These are phyloP conservation scores for Tiphia femorata DNA, from an alignment of 2,888 invertebrate species.

Conservation along the genomic window DNA sequence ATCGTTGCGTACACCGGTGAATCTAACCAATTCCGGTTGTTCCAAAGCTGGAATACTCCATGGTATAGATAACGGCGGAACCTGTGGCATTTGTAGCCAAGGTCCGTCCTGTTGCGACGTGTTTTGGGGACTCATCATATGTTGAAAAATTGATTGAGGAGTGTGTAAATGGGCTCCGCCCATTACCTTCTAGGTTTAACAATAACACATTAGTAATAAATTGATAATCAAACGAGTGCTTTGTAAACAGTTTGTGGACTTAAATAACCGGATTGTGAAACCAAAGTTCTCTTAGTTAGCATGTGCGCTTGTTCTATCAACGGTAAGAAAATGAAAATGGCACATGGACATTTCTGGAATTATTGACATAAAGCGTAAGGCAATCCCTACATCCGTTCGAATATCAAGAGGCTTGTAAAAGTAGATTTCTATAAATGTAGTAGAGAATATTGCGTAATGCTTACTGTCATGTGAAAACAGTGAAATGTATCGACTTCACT, in stretches of 20 bases:
- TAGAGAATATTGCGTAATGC: not conserved
- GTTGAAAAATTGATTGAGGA: conserved; percentile 64
- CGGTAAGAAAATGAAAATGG: not conserved
- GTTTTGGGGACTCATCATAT: conserved; percentile 60
- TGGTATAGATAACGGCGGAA: conserved; percentile 61
- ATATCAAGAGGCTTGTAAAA: too few relatives aligned
- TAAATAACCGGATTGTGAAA: not conserved
- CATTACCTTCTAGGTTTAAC: conserved; percentile 53
- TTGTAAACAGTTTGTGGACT: not conserved
- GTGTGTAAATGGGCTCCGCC: conserved; percentile 61
- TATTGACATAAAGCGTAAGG: not conserved
- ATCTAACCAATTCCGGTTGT: conserved; percentile 58
- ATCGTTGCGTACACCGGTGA: conserved; percentile 59
- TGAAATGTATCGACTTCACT: not conserved
- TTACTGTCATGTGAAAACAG: conserved; percentile 21
- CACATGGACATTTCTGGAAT: too few relatives aligned
- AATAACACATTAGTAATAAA: conserved; percentile 5
- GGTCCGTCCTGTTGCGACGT: conserved; percentile 47
- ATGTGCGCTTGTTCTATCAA: too few relatives aligned
- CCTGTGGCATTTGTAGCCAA: conserved; percentile 57
- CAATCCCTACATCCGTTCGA: too few relatives aligned
- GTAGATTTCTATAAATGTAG: not conserved
- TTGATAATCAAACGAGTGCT: not conserved
- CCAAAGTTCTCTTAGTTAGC: not conserved
- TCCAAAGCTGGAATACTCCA: conserved; percentile 58